Base-by-base conservation (phyloP, 1,140 invertebrate genomes). In the Phymorhynchus buccinoides region DNA sequence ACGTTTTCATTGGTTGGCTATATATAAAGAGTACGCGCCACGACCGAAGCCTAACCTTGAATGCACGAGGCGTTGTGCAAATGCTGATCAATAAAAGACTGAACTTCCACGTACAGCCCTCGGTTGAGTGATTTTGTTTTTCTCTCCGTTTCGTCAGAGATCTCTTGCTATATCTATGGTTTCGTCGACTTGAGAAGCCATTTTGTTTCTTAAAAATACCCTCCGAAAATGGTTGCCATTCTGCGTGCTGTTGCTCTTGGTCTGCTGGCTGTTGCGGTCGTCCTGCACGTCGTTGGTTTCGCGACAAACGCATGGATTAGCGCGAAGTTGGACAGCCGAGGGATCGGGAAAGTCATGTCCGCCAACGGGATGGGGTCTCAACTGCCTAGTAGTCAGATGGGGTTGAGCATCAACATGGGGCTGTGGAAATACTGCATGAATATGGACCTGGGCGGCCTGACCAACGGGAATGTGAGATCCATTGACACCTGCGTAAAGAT, bases 141-240 rank as follows among this genome's bases (percentile, higher is more conserved):
- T n/a, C n/a, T n/a, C n/a, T n/a, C n/a, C n/a, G n/a, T n/a, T n/a
- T n/a, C n/a, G n/a, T n/a, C n/a, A n/a, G n/a, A n/a, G n/a, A n/a
- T n/a, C n/a, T n/a, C n/a, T n/a, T n/a, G n/a, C n/a, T n/a, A n/a
- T n/a, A n/a, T n/a, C 12, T n/a, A n/a, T n/a, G n/a, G n/a, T n/a
- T n/a, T n/a, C n/a, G n/a, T n/a, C n/a, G n/a, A n/a, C n/a, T n/a
- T n/a, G n/a, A n/a, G n/a, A n/a, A n/a, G n/a, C n/a, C n/a, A n/a
- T n/a, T n/a, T n/a, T n/a, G n/a, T n/a, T n/a, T n/a, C n/a, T n/a
- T n/a, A n/a, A n/a, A n/a, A n/a, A n/a, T n/a, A n/a, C n/a, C n/a
- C n/a, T n/a, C n/a, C 71, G 6, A 75, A 35, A 14, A 75, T 75
- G 71, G 71, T 75, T 35, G 71, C 71, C 27, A n/a, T 75, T 7